Evolutionary conservation across 2,797 vertebrate genomes (phyloP).

Genomic region (Acanthornis magna): DNA sequence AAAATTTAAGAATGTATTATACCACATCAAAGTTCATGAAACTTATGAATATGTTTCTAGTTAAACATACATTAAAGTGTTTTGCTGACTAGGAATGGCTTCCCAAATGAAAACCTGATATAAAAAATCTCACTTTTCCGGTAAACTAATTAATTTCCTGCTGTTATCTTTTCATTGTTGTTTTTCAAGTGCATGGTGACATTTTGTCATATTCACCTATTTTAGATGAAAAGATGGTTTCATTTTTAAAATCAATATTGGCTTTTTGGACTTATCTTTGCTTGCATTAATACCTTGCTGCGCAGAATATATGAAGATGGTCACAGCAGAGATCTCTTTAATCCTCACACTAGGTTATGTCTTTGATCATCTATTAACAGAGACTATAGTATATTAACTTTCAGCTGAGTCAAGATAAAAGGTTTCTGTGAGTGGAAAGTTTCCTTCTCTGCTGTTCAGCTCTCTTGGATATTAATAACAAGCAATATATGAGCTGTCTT

Average conservation of each 20-base stretch:
- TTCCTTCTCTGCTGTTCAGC: conserved; percentile 45
- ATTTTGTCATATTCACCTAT: conserved; percentile 62
- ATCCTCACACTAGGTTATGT: conserved; percentile 56
- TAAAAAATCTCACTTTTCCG: conserved; percentile 33
- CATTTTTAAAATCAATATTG: conserved; percentile 71
- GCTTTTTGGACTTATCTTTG: conserved; percentile 49
- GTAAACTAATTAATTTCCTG: conserved; percentile 64
- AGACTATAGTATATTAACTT: conserved; percentile 66
- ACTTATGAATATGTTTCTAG: conserved; percentile 4
- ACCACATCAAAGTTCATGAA: neutral
- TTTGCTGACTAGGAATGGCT: conserved; percentile 15
- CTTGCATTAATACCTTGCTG: conserved; percentile 56
- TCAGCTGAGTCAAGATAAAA: conserved; percentile 55
- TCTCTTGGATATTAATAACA: conserved; percentile 54
- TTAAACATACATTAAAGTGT: neutral
- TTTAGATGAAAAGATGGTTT: conserved; percentile 61
- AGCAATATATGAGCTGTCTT: conserved; percentile 50
- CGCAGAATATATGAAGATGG: conserved; percentile 36
- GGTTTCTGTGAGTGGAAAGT: conserved; percentile 45
- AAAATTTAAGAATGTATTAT: neutral
- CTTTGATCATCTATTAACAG: conserved; percentile 68
- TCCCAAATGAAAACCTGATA: conserved; percentile 5
- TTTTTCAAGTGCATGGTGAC: conserved; percentile 58
- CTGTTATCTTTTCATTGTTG: conserved; percentile 51
- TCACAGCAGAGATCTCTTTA: conserved; percentile 53